Base-by-base conservation (phyloP, 2,888 invertebrate genomes). In the Antheraea assamensis region DNA sequence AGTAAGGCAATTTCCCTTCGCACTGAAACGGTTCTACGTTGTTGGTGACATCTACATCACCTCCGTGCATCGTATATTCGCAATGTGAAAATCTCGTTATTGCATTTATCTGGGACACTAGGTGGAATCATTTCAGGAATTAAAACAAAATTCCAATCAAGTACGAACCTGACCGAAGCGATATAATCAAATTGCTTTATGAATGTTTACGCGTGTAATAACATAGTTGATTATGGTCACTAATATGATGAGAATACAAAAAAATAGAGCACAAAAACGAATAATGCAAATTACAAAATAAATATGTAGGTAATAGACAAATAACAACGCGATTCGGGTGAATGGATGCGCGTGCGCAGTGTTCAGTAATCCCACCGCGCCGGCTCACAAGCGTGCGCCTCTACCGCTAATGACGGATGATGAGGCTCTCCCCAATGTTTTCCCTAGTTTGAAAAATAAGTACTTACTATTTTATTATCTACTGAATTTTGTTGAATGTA, bases 331-430 rank as follows among this genome's bases (percentile, higher is more conserved):
- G 17, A 13, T 64, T 30, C 17, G 30, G 19, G 15, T 64, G 61
- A 27, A 27, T 27, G 19, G 3, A 30, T 64, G 61, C 72, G 78
- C 78, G 78, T 76, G 76, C 72, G 77, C 78, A 76, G 70, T 71
- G 73, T 55, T 35, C 73, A 35, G 35, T 71, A 74, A 71, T 74
- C 70, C 74, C 61, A 19, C 49, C 55, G 55, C n/a, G 55, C 7
- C 55, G 55, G 24, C 7, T 10, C 58, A n/a, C 24, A 42, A 13
- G 13, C 72, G 61, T 10, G 30, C 21, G 31, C 52, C 49, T 61
- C 58, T 21, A 42, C 31, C 64, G 71, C 72, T 47, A 64, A 31
- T 61, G n/a, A 30, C 47, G 52, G 55, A 55, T 71, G 30, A 58
- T 58, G 13, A 68, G 21, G 13, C 35, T 8, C 68, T 21, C 35